A percentile compares a stretch with the other conserved stretches of the same genome.
Evolutionary conservation across 2,113 vertebrate species (phyloP).

Genomic region (Colinus virginianus): DNA sequence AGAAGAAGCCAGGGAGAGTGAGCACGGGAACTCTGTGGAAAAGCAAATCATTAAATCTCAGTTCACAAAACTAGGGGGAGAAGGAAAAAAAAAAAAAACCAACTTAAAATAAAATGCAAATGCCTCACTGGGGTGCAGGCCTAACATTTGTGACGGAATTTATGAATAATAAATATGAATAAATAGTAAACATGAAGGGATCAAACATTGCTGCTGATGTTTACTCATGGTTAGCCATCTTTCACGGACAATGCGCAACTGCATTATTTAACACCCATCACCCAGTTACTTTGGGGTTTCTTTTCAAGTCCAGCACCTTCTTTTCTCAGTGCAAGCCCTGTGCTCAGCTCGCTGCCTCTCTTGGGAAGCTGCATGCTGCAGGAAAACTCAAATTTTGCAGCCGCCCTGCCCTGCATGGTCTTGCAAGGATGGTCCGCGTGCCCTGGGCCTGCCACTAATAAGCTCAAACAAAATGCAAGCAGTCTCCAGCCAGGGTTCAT

Average conservation of each 20-base stretch:
- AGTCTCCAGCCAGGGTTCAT: constrained; percentile 42
- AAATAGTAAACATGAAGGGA: constrained; percentile 78
- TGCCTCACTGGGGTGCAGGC: constrained; percentile 70
- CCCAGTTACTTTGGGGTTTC: constrained; percentile 16
- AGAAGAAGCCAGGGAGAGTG: constrained; percentile 45
- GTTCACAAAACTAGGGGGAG: constrained; percentile 63
- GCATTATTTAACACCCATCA: constrained; percentile 63
- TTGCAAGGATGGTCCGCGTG: neutral
- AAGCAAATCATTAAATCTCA: constrained; percentile 73
- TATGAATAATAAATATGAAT: constrained; percentile 83
- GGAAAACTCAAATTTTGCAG: neutral
- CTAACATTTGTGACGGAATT: constrained; percentile 81
- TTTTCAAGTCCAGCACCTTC: constrained; percentile 26
- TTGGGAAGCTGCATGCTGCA: neutral
- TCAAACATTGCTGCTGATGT: constrained; percentile 75
- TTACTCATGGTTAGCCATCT: constrained; percentile 73
- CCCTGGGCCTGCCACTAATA: neutral
- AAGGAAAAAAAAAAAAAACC: neutral
- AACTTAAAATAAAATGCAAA: constrained; percentile 82
- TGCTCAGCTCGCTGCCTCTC: neutral
- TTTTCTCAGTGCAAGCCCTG: neutral
- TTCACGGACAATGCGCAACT: constrained; percentile 61
- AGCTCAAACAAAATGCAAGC: constrained; percentile 58
- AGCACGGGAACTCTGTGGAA: constrained; percentile 52
- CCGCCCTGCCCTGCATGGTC: neutral